phyloP scores from a whole-genome alignment of 2,797 vertebrate genomes.

The Spinus pinus region DNA sequence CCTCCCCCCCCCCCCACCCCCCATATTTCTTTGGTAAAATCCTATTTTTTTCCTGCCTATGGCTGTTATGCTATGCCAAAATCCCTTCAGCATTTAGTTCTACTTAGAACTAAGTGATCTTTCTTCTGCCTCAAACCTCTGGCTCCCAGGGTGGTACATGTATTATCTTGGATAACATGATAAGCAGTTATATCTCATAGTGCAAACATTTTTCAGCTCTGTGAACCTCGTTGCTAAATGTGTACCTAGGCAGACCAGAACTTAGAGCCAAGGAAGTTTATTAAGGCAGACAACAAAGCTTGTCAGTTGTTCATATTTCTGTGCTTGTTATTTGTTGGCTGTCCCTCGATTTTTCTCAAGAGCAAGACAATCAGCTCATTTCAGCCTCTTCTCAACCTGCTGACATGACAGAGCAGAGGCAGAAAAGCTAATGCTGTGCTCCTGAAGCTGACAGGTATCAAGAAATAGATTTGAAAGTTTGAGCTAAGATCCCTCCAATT shows the following conservation, averaged over 20 bases:
- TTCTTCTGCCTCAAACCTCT: neutral
- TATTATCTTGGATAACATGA: neutral
- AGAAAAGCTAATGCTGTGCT: neutral
- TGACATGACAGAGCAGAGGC: neutral
- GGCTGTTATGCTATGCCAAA: neutral
- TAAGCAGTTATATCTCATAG: neutral
- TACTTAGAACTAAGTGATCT: neutral
- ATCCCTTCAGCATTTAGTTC: neutral
- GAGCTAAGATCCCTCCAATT: neutral
- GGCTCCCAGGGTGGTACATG: neutral
- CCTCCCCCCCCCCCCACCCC: fast-evolving
- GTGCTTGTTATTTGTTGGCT: neutral
- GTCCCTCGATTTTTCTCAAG: neutral
- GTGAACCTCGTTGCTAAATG: neutral
- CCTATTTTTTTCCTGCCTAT: neutral
- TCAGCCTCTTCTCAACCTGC: neutral
- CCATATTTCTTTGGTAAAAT: neutral
- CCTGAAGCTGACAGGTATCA: neutral
- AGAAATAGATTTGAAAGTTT: neutral
- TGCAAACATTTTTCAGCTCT: neutral
- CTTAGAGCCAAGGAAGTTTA: neutral
- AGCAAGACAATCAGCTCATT: neutral
- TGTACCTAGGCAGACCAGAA: neutral
- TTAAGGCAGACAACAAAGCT: neutral
- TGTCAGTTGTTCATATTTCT: neutral